Conservation (phyloP, 1,140 invertebrate genomes). For the Holcopasites calliopsidis region DNA sequence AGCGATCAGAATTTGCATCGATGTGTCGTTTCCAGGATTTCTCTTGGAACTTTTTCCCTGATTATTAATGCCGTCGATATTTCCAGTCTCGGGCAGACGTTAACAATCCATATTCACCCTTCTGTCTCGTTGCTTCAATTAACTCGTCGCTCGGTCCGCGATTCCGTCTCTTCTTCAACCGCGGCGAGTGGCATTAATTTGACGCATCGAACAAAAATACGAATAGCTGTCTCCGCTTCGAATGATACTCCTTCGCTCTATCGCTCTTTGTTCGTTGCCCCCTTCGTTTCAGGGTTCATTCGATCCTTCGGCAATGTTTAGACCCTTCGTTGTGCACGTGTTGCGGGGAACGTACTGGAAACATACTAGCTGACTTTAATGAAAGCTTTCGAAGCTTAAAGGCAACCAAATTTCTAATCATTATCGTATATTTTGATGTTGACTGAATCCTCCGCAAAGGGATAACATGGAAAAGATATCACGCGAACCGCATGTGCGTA, state of each 20-base stretch:
- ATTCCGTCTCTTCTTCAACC: constrained; percentile 9
- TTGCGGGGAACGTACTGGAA: too few species aligned
- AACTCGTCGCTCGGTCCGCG: constrained; percentile 22
- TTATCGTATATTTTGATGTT: too few species aligned
- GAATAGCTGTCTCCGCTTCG: neutral
- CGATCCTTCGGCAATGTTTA: neutral
- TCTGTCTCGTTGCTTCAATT: constrained; percentile 45
- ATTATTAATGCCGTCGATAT: constrained; percentile 34
- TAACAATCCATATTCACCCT: constrained; percentile 42
- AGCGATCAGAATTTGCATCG: constrained; percentile 1
- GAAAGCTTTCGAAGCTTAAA: too few species aligned
- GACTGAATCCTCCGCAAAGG: too few species aligned
- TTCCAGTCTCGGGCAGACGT: constrained; percentile 23
- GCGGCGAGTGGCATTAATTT: constrained; percentile 36
- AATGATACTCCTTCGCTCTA: neutral
- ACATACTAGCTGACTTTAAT: too few species aligned
- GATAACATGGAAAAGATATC: too few species aligned
- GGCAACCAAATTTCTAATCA: too few species aligned
- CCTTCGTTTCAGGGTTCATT: neutral
- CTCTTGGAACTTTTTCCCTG: constrained; percentile 38
- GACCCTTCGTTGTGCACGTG: neutral
- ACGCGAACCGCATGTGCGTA: too few species aligned
- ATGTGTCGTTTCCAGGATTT: neutral
- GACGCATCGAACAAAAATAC: constrained; percentile 34
- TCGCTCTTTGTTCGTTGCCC: neutral